Evolutionary conservation across 2,797 vertebrate species (phyloP).

Genomic region (Crenichthys baileyi): DNA sequence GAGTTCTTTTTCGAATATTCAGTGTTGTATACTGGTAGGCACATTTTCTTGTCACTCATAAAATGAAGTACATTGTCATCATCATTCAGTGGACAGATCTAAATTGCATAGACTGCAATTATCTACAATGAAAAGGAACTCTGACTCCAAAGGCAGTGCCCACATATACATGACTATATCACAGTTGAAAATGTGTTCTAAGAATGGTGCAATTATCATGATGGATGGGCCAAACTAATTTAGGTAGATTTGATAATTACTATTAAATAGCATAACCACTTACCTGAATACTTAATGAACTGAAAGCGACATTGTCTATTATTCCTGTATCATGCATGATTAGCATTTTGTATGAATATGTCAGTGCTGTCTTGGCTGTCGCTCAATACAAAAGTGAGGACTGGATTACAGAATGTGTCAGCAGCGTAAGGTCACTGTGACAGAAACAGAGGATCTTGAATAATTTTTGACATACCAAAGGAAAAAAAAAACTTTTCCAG

Average conservation of each 20-base stretch:
- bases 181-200: slow-evolving; percentile 50
- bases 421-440: slow-evolving; percentile 42
- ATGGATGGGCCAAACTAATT: slow-evolving; percentile 69
- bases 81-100: slow-evolving; percentile 40
- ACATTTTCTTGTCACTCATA: slow-evolving; percentile 44
- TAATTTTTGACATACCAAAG: slow-evolving; percentile 11
- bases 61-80: slow-evolving; percentile 42
- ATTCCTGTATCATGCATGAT: slow-evolving; percentile 74
- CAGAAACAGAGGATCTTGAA: slow-evolving; percentile 42
- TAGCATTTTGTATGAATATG: slow-evolving; percentile 65
- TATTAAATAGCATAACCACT: slow-evolving; percentile 73
- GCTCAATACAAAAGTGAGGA: slow-evolving; percentile 48
- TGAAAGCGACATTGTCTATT: slow-evolving; percentile 72
- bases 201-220: slow-evolving; percentile 65
- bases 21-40: slow-evolving; percentile 6
- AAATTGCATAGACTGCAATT: slow-evolving; percentile 49
- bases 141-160: slow-evolving; percentile 54
- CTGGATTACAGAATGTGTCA: slow-evolving; percentile 44
- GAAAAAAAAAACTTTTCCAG: too few relatives aligned
- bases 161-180: slow-evolving; percentile 51
- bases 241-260: slow-evolving; percentile 72
- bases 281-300: slow-evolving; percentile 76
- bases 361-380: slow-evolving; percentile 52
- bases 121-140: slow-evolving; percentile 55
- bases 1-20: background rate